Evolutionary conservation across 2,797 vertebrate species (phyloP), one percentile per base, ranked within the genome.

Genomic region (Tarsius wallacei): DNA sequence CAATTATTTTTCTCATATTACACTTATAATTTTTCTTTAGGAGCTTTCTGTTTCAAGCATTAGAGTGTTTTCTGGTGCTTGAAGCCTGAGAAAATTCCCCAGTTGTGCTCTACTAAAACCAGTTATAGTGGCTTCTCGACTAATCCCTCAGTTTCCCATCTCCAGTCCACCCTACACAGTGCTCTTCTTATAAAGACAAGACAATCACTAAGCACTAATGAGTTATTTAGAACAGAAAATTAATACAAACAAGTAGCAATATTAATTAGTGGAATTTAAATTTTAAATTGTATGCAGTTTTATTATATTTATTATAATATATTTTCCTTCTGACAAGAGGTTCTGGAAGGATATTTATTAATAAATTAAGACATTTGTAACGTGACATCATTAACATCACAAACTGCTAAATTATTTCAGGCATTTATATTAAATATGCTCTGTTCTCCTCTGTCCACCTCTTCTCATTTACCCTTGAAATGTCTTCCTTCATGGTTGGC

Each of bases 261-360:
- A 90, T 77, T 66, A 42, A 96, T 78, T 76, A 76, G 55, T 19
- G 49, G 93, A 93, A 94, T 94, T 22, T 55, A 93, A 94, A 51
- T 77, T 84, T 87, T 76, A 76, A 82, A 88, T 68, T 85, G 59
- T 22, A 93, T 55, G 4, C 16, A 63, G 10, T 71, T 84, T 49
- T 74, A 55, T 77, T 81, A 47, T 51, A 57, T 70, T 68, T 87
- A 84, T 3, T 57, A 11, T 5, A 61, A 0, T 81, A 86, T 85
- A 53, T 84, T 88, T 77, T 68, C 51, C 61, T 61, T 91, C 47
- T 55, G 33, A 55, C n/a, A 88, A 93, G 49, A 73, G 28, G 14
- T 87, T 85, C 57, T 89, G 16, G 53, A 19, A 87, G 24, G 93
- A 93, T 53, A 81, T 36, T 68, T 90, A 64, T 87, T 63, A 85